These are phyloP conservation scores for Phaethornis superciliosus DNA, from an alignment of 2,113 vertebrate genomes.

Conservation along the genomic window DNA sequence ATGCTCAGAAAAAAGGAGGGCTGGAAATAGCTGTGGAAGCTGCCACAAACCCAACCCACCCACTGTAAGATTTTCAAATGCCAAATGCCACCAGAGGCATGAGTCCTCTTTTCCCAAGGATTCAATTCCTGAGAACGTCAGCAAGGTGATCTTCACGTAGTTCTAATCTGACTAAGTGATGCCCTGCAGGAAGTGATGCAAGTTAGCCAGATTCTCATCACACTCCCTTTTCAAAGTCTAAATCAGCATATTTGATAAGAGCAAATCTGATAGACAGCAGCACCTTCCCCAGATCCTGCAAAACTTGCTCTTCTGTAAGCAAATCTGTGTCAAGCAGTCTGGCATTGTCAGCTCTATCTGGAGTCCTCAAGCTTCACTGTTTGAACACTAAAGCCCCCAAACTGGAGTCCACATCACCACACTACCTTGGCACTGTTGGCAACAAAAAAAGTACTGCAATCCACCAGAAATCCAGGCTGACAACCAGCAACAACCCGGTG, in stretches of 20 bases:
- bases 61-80: neutral
- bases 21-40: neutral
- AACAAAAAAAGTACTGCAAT: neutral
- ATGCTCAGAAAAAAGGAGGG: too few relatives aligned
- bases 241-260: slow-evolving; percentile 46
- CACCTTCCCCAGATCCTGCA: neutral
- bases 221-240: slow-evolving; percentile 10
- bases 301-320: neutral
- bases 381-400: neutral
- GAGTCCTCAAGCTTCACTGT: neutral
- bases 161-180: slow-evolving; percentile 27
- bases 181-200: neutral
- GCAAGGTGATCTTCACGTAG: neutral
- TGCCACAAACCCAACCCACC: neutral
- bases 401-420: neutral
- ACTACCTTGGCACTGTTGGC: too few relatives aligned
- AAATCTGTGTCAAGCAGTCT: neutral
- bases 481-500: neutral
- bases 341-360: accelerated
- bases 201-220: neutral
- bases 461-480: neutral
- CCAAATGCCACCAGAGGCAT: neutral
- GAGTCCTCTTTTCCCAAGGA: slow-evolving; percentile 27
- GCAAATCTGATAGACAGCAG: neutral
- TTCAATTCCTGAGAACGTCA: slow-evolving; percentile 31